Percentiles rank a stretch among this genome's conserved stretches.
Conservation (phyloP, 2,113 vertebrate genomes). For the Sander lucioperca region DNA sequence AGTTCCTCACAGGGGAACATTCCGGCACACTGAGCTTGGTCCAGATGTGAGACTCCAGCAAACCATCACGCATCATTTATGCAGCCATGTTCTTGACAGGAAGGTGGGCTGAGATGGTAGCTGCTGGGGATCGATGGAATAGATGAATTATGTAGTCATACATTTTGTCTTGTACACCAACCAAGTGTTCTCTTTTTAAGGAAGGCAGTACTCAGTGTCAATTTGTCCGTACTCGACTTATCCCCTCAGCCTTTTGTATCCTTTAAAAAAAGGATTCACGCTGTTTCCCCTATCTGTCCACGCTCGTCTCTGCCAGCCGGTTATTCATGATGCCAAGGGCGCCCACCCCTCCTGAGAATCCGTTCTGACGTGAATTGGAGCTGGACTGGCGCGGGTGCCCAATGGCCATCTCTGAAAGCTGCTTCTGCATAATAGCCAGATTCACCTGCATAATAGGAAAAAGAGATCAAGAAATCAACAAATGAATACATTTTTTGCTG, state of each 20-base stretch:
- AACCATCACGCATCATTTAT: constrained; percentile 49
- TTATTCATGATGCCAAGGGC: constrained; percentile 98
- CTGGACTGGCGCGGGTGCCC: constrained; percentile 86
- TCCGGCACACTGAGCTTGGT: constrained; percentile 35
- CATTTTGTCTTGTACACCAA: constrained; percentile 14
- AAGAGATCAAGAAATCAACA: constrained; percentile 8
- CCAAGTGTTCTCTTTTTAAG: not conserved
- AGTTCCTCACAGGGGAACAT: constrained; percentile 40
- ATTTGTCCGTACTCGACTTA: not conserved
- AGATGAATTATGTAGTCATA: constrained; percentile 15
- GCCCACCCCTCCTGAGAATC: constrained; percentile 94
- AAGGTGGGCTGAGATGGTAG: constrained; percentile 16
- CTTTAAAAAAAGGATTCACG: not conserved
- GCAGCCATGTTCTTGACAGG: constrained; percentile 22
- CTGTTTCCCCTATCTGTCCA: constrained; percentile 86
- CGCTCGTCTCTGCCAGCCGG: constrained; percentile 94
- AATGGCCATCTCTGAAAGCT: constrained; percentile 92
- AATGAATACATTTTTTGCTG: constrained; percentile 3
- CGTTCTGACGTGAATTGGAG: constrained; percentile 85
- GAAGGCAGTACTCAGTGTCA: not conserved
- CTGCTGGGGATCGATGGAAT: constrained; percentile 10
- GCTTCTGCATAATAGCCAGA: constrained; percentile 95
- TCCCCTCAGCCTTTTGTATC: constrained; percentile 13
- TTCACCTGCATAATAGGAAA: constrained; percentile 80
- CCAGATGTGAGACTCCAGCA: constrained; percentile 68